Percentiles rank a stretch among this genome's conserved stretches.
phyloP scores from a whole-genome alignment of 2,113 vertebrate species.

The Odobenus rosmarus region DNA sequence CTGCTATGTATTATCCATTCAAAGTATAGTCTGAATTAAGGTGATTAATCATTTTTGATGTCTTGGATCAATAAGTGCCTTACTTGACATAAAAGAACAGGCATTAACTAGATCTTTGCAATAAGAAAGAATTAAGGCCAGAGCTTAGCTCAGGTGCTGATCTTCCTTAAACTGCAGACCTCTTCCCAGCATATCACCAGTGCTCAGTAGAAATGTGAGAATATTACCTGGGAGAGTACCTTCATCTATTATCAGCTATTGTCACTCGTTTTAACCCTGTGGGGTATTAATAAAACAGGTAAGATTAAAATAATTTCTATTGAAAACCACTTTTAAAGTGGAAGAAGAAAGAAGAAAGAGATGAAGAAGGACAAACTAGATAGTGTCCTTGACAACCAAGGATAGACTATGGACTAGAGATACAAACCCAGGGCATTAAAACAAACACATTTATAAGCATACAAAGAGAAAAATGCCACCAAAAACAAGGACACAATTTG shows the following conservation, averaged over 20 bases:
- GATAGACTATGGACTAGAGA: neutral
- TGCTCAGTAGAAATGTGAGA: neutral
- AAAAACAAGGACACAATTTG: neutral
- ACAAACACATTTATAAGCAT: neutral
- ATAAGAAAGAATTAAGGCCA: neutral
- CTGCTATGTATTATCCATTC: neutral
- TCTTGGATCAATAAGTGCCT: neutral
- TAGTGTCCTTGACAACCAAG: neutral
- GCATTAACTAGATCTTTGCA: neutral
- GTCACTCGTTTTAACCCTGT: neutral
- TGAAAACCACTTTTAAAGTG: neutral
- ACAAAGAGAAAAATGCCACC: neutral
- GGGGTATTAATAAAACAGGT: neutral
- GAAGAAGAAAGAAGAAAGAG: neutral
- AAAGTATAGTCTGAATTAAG: neutral
- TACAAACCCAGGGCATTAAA: neutral
- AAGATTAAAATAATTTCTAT: neutral
- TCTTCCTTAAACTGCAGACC: neutral
- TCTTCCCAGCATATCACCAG: neutral
- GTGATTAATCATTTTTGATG: neutral
- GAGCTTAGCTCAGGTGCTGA: neutral
- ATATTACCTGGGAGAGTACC: neutral
- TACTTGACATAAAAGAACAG: neutral
- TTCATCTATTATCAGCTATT: conserved; percentile 32
- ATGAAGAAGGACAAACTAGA: neutral